Conservation (phyloP, 2,888 invertebrate species). For the Oscheius sp. region DNA sequence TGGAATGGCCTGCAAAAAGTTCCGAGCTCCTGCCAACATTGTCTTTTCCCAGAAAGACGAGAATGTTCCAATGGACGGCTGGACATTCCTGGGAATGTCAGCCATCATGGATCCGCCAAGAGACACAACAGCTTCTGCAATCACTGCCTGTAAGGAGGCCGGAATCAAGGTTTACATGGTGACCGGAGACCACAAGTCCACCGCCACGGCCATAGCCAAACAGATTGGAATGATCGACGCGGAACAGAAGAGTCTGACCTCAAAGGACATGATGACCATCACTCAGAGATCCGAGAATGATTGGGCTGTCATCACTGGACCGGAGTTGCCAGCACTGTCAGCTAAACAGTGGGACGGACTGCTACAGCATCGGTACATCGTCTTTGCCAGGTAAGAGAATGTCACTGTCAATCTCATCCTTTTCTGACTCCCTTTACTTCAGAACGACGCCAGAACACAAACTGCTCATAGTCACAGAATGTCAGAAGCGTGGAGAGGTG, state of each 20-base stretch:
- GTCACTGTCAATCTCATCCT: too few species aligned
- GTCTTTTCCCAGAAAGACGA: conserved; percentile 52
- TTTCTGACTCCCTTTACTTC: not conserved
- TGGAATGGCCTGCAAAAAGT: conserved; percentile 61
- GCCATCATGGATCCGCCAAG: conserved; percentile 68
- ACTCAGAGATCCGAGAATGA: conserved; percentile 27
- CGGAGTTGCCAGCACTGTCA: conserved; percentile 44
- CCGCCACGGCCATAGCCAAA: conserved; percentile 65
- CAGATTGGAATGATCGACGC: conserved; percentile 63
- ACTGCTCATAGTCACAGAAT: conserved; percentile 51
- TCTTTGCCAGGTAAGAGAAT: conserved; percentile 43
- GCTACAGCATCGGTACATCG: conserved; percentile 46
- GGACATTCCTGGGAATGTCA: conserved; percentile 61
- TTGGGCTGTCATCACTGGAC: conserved; percentile 56
- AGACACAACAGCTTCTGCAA: conserved; percentile 60
- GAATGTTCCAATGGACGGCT: conserved; percentile 56
- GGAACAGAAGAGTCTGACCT: conserved; percentile 64
- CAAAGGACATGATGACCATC: conserved; percentile 52
- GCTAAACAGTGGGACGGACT: conserved; percentile 51
- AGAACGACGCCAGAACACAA: conserved; percentile 62
- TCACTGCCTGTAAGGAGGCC: conserved; percentile 61
- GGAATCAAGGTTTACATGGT: conserved; percentile 70
- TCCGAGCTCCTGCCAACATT: conserved; percentile 51
- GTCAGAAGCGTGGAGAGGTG: conserved; percentile 53
- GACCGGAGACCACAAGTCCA: conserved; percentile 66